phyloP scores from a whole-genome alignment of 53 echinoderm and acorn worm species.

The Henricia sp. region DNA sequence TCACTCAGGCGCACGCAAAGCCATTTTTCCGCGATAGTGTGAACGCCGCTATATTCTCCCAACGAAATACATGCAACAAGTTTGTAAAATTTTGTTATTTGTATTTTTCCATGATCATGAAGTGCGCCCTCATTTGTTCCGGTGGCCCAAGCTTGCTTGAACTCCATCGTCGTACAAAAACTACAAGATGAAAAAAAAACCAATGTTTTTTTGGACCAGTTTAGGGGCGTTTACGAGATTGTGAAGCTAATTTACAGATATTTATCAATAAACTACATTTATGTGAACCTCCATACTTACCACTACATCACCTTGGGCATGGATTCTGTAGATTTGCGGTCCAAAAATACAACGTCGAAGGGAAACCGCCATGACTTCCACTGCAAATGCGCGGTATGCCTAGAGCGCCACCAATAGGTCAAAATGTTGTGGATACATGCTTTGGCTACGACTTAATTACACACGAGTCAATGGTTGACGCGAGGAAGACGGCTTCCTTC shows the following conservation, averaged over 20 bases:
- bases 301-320: neutral
- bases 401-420: neutral
- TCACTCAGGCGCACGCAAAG: too few species aligned
- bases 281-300: neutral
- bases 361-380: constrained; percentile 27
- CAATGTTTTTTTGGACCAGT: neutral
- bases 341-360: constrained; percentile 59
- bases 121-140: neutral
- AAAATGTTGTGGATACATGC: too few species aligned
- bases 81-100: too few species aligned
- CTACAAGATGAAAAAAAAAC: neutral
- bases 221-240: neutral
- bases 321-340: constrained; percentile 55
- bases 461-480: too few species aligned
- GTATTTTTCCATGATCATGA: neutral
- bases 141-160: neutral
- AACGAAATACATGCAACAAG: too few species aligned
- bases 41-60: too few species aligned
- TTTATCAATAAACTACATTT: neutral
- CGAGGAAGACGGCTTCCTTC: too few species aligned
- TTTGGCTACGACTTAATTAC: too few species aligned
- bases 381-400: neutral
- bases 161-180: neutral
- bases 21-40: too few species aligned
- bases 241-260: neutral